Evolutionary conservation across 2,888 invertebrate species (phyloP).

Genomic region (Siphonodentalium dalli): DNA sequence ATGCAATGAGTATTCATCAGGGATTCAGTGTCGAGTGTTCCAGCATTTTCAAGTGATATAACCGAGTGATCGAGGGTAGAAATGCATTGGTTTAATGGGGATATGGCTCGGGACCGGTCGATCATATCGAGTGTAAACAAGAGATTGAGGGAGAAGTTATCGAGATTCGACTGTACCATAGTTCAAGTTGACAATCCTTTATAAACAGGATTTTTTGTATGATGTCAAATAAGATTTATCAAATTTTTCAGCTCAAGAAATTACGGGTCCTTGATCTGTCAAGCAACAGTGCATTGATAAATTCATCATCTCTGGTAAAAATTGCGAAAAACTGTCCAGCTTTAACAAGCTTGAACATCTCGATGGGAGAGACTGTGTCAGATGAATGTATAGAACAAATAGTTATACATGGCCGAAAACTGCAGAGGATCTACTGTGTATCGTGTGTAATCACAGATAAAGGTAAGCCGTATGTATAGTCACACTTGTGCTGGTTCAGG

Average conservation of each 20-base stretch:
- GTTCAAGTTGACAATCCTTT: too few relatives aligned
- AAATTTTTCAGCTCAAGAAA: slow-evolving; percentile 35
- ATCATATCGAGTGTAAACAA: too few relatives aligned
- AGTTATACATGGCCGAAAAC: slow-evolving; percentile 27
- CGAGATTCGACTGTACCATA: too few relatives aligned
- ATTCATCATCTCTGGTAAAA: slow-evolving; percentile 31
- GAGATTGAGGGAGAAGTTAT: too few relatives aligned
- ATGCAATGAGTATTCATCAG: too few relatives aligned
- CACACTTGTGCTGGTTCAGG: neutral
- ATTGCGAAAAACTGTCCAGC: slow-evolving; percentile 35
- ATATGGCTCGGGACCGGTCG: too few relatives aligned
- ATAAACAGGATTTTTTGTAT: too few relatives aligned
- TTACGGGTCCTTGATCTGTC: slow-evolving; percentile 46
- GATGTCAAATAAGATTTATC: neutral
- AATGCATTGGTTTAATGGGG: too few relatives aligned
- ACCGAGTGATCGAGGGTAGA: too few relatives aligned
- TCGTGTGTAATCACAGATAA: slow-evolving; percentile 44
- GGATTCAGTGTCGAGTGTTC: too few relatives aligned
- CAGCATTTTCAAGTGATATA: too few relatives aligned
- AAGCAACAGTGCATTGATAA: slow-evolving; percentile 36
- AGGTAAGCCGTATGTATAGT: slow-evolving; percentile 27
- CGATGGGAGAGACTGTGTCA: slow-evolving; percentile 37
- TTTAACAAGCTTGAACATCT: slow-evolving; percentile 43
- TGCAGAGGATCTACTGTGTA: slow-evolving; percentile 43
- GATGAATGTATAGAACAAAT: slow-evolving; percentile 41